Conservation (phyloP, 2,888 invertebrate genomes). For the Gibbula magus region DNA sequence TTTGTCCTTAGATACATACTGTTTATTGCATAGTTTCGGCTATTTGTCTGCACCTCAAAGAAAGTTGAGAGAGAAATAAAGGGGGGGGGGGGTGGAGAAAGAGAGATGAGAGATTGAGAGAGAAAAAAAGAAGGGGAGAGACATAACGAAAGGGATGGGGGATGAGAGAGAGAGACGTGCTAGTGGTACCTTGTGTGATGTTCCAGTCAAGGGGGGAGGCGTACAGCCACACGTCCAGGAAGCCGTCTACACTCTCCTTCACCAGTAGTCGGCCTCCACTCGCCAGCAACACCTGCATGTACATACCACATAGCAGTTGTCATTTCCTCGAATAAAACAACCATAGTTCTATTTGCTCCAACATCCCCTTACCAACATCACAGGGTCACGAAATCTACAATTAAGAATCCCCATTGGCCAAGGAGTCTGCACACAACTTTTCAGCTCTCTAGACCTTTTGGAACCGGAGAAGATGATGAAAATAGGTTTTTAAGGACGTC, state of each 20-base stretch:
- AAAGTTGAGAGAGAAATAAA: not conserved
- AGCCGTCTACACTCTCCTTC: conserved; percentile 16
- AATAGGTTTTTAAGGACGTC: no score
- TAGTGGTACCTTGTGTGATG: conserved; percentile 39
- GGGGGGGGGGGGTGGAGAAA: not conserved
- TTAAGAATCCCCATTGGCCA: no score
- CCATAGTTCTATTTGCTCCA: no score
- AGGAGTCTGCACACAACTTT: no score
- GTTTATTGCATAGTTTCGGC: not conserved
- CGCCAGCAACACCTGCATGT: conserved; percentile 45
- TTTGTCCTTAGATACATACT: no score
- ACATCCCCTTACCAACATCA: not conserved
- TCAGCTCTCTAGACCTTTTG: no score
- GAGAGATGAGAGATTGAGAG: not conserved
- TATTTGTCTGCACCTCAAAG: not conserved
- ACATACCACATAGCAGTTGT: not conserved
- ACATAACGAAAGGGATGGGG: not conserved
- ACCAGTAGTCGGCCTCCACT: conserved; percentile 45
- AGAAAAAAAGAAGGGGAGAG: not conserved
- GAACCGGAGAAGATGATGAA: no score
- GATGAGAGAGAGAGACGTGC: not conserved
- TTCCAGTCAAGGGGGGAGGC: conserved; percentile 45
- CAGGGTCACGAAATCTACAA: no score
- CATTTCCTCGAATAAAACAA: not conserved
- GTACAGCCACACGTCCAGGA: conserved; percentile 49